phyloP scores from a whole-genome alignment of 1,140 invertebrate species.

The Ceratina calcarata region DNA sequence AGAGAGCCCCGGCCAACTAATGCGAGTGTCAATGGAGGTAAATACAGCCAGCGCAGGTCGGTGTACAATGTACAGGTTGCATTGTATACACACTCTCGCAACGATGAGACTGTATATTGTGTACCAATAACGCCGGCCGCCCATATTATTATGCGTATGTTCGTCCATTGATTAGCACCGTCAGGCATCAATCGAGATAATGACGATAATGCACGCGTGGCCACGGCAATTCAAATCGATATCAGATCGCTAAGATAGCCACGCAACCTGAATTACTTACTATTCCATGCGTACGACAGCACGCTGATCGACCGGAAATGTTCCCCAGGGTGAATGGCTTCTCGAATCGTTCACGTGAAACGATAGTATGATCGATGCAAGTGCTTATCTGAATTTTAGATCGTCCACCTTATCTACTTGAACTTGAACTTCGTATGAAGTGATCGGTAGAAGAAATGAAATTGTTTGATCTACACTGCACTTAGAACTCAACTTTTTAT shows the following conservation, averaged over 20 bases:
- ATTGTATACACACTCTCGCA: constrained; percentile 17
- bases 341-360: not conserved
- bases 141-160: constrained; percentile 46
- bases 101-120: not conserved
- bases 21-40: constrained; percentile 18
- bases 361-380: not conserved
- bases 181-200: constrained; percentile 58
- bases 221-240: not conserved
- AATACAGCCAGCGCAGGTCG: constrained; percentile 8
- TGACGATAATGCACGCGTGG: constrained; percentile 35
- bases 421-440: not conserved
- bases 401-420: not conserved
- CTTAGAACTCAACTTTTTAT: no score
- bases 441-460: no score
- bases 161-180: constrained; percentile 40
- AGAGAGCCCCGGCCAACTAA: constrained; percentile 21
- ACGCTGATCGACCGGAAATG: not conserved
- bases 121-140: constrained; percentile 44
- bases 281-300: not conserved
- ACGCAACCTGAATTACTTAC: not conserved
- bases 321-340: not conserved
- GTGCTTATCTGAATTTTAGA: not conserved
- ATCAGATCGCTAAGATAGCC: not conserved
- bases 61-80: not conserved
- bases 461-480: no score